These are phyloP conservation scores for Lagria hirta DNA, from an alignment of 2,888 invertebrate genomes.

Conservation along the genomic window DNA sequence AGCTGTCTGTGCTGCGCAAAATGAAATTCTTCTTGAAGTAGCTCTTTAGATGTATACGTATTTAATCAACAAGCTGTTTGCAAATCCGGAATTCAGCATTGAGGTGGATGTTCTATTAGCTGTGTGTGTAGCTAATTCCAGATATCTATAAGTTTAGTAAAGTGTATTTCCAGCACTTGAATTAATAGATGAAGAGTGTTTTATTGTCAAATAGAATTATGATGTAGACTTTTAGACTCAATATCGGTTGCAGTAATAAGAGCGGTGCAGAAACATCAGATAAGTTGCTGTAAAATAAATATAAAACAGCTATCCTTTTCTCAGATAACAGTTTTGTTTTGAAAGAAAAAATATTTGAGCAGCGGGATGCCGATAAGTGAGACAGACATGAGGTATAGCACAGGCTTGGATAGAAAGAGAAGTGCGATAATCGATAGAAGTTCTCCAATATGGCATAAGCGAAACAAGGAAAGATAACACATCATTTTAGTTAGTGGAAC, in stretches of 20 bases:
- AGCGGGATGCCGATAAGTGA: conserved; percentile 26
- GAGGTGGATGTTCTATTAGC: no score
- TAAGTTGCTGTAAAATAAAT: conserved; percentile 21
- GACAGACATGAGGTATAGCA: conserved; percentile 3
- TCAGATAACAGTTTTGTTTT: conserved; percentile 27
- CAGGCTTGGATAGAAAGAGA: conserved; percentile 11
- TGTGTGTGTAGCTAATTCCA: no score
- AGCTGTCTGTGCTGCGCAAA: conserved; percentile 7
- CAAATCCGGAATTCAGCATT: no score
- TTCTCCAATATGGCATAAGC: conserved; percentile 6
- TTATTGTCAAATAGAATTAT: conserved; percentile 5
- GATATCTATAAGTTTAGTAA: no score
- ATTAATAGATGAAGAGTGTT: background rate
- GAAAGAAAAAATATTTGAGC: conserved; percentile 27
- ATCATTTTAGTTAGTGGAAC: conserved; percentile 12
- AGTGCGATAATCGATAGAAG: conserved; percentile 20
- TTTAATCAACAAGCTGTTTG: no score
- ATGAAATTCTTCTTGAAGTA: conserved; percentile 9
- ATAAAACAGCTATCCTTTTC: conserved; percentile 19
- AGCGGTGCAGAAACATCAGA: conserved; percentile 10
- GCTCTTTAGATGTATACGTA: conserved; percentile 5
- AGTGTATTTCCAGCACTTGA: no score
- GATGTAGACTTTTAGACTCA: conserved; percentile 9
- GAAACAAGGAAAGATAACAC: conserved; percentile 10
- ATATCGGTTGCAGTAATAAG: conserved; percentile 9